These are phyloP conservation scores for Tamias sibiricus DNA, from an alignment of 2,113 vertebrate species.

Conservation along the genomic window DNA sequence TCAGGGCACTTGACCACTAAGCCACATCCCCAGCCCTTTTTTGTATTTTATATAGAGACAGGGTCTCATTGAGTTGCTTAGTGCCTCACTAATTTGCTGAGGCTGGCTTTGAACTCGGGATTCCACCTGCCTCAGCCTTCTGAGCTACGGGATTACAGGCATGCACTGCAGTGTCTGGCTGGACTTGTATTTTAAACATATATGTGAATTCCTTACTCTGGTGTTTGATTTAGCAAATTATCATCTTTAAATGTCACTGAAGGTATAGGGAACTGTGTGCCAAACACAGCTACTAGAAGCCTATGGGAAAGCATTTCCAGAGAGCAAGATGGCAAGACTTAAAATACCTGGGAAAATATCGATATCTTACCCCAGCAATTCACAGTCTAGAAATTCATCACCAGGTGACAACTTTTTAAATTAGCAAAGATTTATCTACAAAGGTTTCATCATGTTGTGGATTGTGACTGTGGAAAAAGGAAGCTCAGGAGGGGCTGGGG, in stretches of 20 bases:
- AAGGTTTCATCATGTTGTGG: not conserved
- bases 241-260: not conserved
- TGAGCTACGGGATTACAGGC: no score
- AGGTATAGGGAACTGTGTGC: not conserved
- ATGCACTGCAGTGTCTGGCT: no score
- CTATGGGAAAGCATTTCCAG: not conserved
- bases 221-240: conserved; percentile 4
- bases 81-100: no score
- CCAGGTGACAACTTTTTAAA: not conserved
- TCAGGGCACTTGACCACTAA: no score
- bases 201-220: not conserved
- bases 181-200: not conserved
- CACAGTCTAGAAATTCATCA: not conserved
- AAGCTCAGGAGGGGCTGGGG: no score
- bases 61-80: no score
- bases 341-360: not conserved
- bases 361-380: not conserved
- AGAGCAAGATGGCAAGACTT: no score
- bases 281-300: not conserved
- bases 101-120: no score
- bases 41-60: no score
- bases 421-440: not conserved
- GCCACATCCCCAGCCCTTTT: no score
- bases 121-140: no score
- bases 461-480: not conserved